These are phyloP conservation scores for Gasteruption jaculator DNA, from an alignment of 2,888 invertebrate genomes.

Conservation along the genomic window DNA sequence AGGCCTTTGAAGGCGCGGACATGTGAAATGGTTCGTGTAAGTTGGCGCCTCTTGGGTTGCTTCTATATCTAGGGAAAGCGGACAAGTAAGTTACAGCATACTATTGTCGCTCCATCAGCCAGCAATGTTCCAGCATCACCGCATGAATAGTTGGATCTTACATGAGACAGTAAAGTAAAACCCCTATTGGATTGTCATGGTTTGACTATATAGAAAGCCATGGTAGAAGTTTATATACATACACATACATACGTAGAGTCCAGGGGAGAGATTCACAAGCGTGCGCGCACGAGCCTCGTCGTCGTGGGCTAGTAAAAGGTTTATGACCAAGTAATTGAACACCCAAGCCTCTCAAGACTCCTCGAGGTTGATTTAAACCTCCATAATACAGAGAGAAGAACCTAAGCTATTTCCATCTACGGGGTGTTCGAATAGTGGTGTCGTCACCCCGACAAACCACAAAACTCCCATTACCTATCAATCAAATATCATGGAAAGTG, in stretches of 20 bases:
- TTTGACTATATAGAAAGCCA: too few species aligned
- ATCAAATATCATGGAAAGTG: too few species aligned
- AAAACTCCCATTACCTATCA: slow-evolving; percentile 22
- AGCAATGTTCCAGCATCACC: too few species aligned
- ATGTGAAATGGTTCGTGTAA: too few species aligned
- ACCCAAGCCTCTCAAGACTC: slow-evolving; percentile 37
- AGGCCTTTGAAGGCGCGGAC: too few species aligned
- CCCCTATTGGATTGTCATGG: slow-evolving; percentile 32
- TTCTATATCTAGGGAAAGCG: too few species aligned
- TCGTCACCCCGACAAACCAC: slow-evolving; percentile 29
- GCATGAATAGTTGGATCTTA: too few species aligned
- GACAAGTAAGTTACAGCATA: too few species aligned
- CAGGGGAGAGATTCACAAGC: slow-evolving; percentile 26
- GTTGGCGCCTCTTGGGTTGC: too few species aligned
- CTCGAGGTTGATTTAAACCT: slow-evolving; percentile 39
- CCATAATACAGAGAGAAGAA: slow-evolving; percentile 32
- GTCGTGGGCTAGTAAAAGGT: slow-evolving; percentile 37
- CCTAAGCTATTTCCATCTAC: slow-evolving; percentile 29
- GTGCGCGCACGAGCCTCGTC: slow-evolving; percentile 24
- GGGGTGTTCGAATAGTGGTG: slow-evolving; percentile 24
- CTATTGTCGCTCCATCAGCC: too few species aligned
- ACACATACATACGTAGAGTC: too few species aligned
- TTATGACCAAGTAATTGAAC: slow-evolving; percentile 44
- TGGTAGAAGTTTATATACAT: too few species aligned
- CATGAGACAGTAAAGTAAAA: slow-evolving; percentile 34